phyloP scores from a whole-genome alignment of 23 tunicate genomes.

The Clavelina lepadiformis region DNA sequence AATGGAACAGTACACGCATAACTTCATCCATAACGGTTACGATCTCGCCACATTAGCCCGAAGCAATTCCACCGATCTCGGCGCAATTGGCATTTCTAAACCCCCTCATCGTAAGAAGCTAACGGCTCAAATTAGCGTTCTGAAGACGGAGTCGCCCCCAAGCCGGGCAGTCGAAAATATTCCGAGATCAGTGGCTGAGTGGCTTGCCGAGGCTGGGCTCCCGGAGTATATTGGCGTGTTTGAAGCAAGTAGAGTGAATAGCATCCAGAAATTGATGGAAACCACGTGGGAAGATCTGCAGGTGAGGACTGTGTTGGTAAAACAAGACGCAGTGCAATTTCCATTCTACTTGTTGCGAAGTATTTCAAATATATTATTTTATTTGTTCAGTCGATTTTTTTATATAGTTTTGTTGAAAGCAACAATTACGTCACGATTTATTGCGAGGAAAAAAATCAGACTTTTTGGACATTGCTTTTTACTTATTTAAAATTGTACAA shows the following conservation, averaged over 20 bases:
- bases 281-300: slow-evolving; percentile 59
- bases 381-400: too few relatives aligned
- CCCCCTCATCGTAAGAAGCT: slow-evolving; percentile 33
- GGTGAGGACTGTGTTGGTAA: slow-evolving; percentile 13
- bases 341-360: too few relatives aligned
- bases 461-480: too few relatives aligned
- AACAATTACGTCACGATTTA: too few relatives aligned
- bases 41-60: slow-evolving; percentile 27
- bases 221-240: slow-evolving; percentile 14
- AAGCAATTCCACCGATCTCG: slow-evolving; percentile 25
- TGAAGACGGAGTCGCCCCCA: not conserved
- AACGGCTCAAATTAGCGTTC: not conserved
- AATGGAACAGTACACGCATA: slow-evolving; percentile 32
- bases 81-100: slow-evolving; percentile 31
- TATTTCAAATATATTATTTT: too few relatives aligned
- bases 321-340: too few relatives aligned
- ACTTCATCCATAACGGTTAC: slow-evolving; percentile 42
- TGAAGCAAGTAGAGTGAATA: not conserved
- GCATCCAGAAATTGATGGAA: slow-evolving; percentile 7
- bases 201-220: slow-evolving; percentile 13
- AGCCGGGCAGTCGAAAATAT: not conserved
- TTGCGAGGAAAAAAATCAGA: too few relatives aligned
- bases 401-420: too few relatives aligned
- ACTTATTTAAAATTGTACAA: too few relatives aligned
- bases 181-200: slow-evolving; percentile 12